Evolutionary conservation across 2,797 vertebrate species (phyloP).

Genomic region (Melanotaenia nigrans): DNA sequence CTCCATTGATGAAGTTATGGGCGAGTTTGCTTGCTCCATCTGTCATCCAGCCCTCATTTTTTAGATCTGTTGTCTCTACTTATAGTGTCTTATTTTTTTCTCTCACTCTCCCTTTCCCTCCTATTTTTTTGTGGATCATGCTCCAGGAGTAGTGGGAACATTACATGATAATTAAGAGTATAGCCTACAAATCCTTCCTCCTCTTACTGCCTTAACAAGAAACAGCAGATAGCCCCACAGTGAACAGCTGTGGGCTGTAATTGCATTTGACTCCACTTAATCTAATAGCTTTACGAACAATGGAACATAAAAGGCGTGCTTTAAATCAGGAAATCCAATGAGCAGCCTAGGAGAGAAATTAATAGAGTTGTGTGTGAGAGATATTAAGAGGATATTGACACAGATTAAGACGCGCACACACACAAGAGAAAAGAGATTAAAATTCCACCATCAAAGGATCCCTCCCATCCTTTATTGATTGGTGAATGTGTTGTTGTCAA

Average conservation of each 20-base stretch:
- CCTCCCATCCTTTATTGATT: conserved; percentile 79
- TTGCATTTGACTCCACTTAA: conserved; percentile 73
- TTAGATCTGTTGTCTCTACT: conserved; percentile 10
- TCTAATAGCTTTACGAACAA: conserved; percentile 66
- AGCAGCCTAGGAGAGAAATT: conserved; percentile 50
- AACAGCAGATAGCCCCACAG: conserved; percentile 7
- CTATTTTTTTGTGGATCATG: conserved; percentile 13
- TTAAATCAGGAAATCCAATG: conserved; percentile 63
- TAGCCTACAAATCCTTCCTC: conserved; percentile 5
- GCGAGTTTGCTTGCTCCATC: background rate
- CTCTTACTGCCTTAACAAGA: conserved; percentile 10
- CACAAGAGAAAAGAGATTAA: conserved; percentile 71
- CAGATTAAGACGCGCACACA: conserved; percentile 64
- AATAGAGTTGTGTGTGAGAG: conserved; percentile 57
- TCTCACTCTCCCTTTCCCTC: conserved; percentile 12
- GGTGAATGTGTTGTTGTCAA: conserved; percentile 82
- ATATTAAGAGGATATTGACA: conserved; percentile 71
- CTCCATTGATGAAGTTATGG: conserved; percentile 75
- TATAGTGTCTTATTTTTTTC: conserved; percentile 32
- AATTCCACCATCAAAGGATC: conserved; percentile 75
- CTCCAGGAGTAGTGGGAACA: conserved; percentile 23
- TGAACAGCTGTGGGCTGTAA: conserved; percentile 49
- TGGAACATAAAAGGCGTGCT: conserved; percentile 59
- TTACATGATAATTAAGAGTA: conserved; percentile 16
- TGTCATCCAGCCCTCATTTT: conserved; percentile 17